These are phyloP conservation scores for Poecilus cupreus DNA, from an alignment of 2,888 invertebrate species.

Conservation along the genomic window DNA sequence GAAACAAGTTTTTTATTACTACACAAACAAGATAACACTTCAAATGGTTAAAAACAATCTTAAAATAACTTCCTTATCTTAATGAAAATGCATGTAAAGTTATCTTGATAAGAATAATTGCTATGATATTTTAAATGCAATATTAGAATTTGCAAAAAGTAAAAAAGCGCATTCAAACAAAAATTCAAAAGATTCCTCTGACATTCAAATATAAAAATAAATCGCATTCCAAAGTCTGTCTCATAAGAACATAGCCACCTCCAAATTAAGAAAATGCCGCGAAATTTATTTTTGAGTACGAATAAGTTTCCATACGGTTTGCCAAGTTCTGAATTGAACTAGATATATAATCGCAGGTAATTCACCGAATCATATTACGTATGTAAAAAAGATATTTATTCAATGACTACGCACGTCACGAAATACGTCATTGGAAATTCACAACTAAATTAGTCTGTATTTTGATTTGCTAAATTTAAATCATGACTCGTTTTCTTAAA, in stretches of 20 bases:
- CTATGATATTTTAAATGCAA: too few relatives aligned
- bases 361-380: background rate
- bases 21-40: background rate
- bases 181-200: too few relatives aligned
- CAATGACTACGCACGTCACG: background rate
- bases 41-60: background rate
- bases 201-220: too few relatives aligned
- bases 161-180: too few relatives aligned
- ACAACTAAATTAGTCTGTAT: background rate
- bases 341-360: background rate
- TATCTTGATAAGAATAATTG: too few relatives aligned
- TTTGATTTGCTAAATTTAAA: background rate
- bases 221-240: too few relatives aligned
- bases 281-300: too few relatives aligned
- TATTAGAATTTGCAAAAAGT: too few relatives aligned
- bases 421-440: conserved; percentile 29
- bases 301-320: background rate
- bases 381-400: conserved; percentile 5
- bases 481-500: background rate
- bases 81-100: background rate
- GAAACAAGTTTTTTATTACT: background rate
- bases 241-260: too few relatives aligned
- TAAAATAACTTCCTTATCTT: background rate
- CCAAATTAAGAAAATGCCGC: too few relatives aligned
- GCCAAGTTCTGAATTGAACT: background rate